Evolutionary conservation across 2,797 vertebrate genomes (phyloP), one percentile per base, ranked within the genome.

Genomic region (Sebastiscus albofasciatus): DNA sequence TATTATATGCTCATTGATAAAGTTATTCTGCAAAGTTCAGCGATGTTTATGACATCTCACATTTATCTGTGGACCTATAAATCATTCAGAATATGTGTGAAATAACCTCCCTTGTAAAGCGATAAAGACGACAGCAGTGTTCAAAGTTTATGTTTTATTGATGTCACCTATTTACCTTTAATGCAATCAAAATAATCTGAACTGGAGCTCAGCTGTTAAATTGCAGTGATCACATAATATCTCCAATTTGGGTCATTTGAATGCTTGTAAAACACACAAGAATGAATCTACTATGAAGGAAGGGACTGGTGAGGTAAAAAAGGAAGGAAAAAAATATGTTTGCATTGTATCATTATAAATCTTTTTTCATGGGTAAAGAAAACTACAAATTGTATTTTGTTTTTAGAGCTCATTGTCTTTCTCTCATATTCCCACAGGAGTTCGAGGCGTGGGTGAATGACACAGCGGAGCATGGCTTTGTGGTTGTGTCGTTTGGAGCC

Each of bases 401-500:
- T 66, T 54, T 34, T 13, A 7, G 6, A 9, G 26, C 11, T 58
- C 8, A n/a, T 22, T 58, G 27, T 70, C 22, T 76, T 26, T 59
- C 27, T 72, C 8, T 81, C 2, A 13, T 81, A 20, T 79, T 84
- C 8, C 82, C 73, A 31, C 77, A 99, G 99, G 97, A 98, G 52
- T 97, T 99, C 61, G 96, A 97, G 71, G 90, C 79, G 0, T 99
- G 98, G 99, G 97, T 98, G 82, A 96, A 95, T 60, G 96, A 95
- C 87, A 96, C 98, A 72, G 91, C 96, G 0, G 95, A 98, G 83
- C 96, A 97, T n/a, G 99, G 99, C 75, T 99, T 99, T 77, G 96
- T 99, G 76, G 96, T 99, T 1, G 99, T 99, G 72, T 99, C 98
- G 0, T 99, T 99, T 33, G 99, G 99, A 75, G 99, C 99, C 1